Evolutionary conservation across 2,797 vertebrate species (phyloP), one percentile per base, ranked within the genome.

Genomic region (Danio jaintianensis): DNA sequence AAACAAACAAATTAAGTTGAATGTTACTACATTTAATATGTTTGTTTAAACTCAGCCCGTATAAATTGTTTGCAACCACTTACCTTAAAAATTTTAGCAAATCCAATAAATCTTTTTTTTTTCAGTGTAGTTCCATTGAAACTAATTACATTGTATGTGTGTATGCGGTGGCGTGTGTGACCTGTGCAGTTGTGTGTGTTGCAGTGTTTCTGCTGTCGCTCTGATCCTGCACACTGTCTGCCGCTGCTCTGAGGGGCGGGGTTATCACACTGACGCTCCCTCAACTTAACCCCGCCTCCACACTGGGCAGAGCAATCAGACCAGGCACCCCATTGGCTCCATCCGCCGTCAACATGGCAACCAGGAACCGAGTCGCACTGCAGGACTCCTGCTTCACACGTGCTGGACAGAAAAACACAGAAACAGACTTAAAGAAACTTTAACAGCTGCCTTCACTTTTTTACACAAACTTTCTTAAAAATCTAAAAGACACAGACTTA

Each of bases 241-340:
- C 94, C 94, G 0, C 91, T 90, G 0, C 90, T 92, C 89, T 95
- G 94, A 47, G 94, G 93, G 18, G 87, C 56, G 0, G 95, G 95
- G 78, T 93, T 95, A 75, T 93, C 85, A 80, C 95, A 96, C 67
- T 88, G 88, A 3, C 95, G 93, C 42, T 66, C 86, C 67, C 94
- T 91, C 38, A 81, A 85, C 75, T 82, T 91, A 47, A 89, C 81
- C 82, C 94, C 94, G 6, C 91, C 89, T 22, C 91, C 94, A 69
- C 94, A 95, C 0, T 87, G 82, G 53, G 83, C 10, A 0, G 94
- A 92, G 72, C 93, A 95, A 16, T 91, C 79, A 0, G 87, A 87
- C 95, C 94, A 95, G 12, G 83, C 29, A 12, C 75, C 91, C 95
- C 94, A 95, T 4, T 90, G 91, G 74, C 93, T 91, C 95, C 95